Base-by-base conservation (phyloP, 1,140 invertebrate genomes). In the Telenomus remus region DNA sequence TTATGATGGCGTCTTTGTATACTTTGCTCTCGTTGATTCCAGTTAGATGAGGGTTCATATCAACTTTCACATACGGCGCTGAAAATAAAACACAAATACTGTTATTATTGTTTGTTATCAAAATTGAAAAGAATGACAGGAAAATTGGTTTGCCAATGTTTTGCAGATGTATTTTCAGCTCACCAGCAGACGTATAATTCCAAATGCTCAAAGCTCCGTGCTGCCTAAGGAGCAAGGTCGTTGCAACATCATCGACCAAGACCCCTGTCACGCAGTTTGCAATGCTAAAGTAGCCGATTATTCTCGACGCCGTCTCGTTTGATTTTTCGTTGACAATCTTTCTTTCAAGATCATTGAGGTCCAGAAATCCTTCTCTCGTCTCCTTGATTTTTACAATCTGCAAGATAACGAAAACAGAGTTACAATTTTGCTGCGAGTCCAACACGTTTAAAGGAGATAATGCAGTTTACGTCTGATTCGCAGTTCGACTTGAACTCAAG, bases 241-340 rank as follows among this genome's bases (percentile, higher is more conserved):
- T 93, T 0, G 92, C 91, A 27, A 96, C 91, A 80, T 96, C 94
- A 89, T 97, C 95, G 47, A 92, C 91, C 46, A 97, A 83, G 53
- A 95, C 92, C n/a, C 96, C 96, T 8, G 96, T 97, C 12, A 97
- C 91, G 83, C 96, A 97, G 35, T 95, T 97, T 0, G 94, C 95
- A 0, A 95, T 95, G 48, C 93, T 92, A 82, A 97, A 97, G 84
- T 94, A 95, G 2, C 96, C 96, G 60, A 97, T 93, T 85, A 97
- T 84, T 81, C 91, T 89, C 54, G 89, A 89, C 88, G 54, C 85
- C 83, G 11, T 59, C 51, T 79, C 90, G 84, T 82, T 75, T 16
- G 87, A 86, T 71, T 90, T 87, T 72, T 93, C 89, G 15, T 90
- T 89, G 79, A 91, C 85, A n/a, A 97, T 85, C 82, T 92, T 91